Evolutionary conservation across 2,113 vertebrate species (phyloP).

Genomic region (Microtus oregoni): DNA sequence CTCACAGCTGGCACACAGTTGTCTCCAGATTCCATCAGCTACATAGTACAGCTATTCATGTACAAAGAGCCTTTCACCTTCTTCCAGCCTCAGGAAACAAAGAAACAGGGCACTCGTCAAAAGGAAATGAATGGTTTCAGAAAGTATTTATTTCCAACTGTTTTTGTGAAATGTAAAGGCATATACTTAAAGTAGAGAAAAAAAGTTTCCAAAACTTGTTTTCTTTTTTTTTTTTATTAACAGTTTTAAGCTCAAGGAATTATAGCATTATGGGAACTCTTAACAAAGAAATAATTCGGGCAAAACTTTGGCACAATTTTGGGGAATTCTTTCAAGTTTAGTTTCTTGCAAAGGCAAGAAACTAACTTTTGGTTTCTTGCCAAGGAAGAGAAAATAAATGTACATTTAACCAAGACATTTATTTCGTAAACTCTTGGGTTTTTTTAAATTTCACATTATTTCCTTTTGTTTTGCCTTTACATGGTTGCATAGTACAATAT

Average conservation of each 20-base stretch:
- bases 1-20: constrained; percentile 35
- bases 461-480: constrained; percentile 11
- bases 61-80: not conserved
- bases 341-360: not conserved
- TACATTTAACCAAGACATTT: not conserved
- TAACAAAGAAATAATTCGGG: constrained; percentile 47
- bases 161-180: constrained; percentile 23
- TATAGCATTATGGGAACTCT: constrained; percentile 5
- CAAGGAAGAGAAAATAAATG: not conserved
- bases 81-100: not conserved
- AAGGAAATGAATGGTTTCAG: not conserved
- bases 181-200: not conserved
- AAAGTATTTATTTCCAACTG: constrained; percentile 8
- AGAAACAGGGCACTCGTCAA: not conserved
- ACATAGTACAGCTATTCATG: not conserved
- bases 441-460: constrained; percentile 15
- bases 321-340: constrained; percentile 28
- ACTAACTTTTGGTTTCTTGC: constrained; percentile 12
- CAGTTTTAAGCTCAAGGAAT: constrained; percentile 29
- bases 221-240: not conserved
- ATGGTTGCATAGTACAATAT: not conserved
- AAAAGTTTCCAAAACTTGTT: not conserved
- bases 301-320: not conserved
- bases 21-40: constrained; percentile 38
- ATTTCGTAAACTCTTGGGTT: constrained; percentile 5